A percentile compares a stretch with the other conserved stretches of the same genome.
These are phyloP conservation scores for Drosophila kikkawai DNA, from an alignment of 1,140 invertebrate species.

Conservation along the genomic window DNA sequence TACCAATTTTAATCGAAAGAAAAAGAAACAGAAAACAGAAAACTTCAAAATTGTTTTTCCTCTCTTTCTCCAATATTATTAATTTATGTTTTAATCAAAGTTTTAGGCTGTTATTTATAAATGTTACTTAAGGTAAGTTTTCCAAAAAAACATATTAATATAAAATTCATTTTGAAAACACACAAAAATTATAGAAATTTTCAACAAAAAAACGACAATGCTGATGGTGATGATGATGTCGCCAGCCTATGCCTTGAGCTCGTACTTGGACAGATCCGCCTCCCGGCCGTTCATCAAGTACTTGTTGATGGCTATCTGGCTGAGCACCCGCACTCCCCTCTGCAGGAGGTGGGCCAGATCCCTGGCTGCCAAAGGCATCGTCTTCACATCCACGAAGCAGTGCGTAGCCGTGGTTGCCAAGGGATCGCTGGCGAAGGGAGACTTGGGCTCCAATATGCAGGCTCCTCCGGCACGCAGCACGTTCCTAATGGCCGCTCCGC, in stretches of 20 bases:
- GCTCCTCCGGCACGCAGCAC: conserved; percentile 91
- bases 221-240: too few relatives aligned
- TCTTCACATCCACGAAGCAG: conserved; percentile 76
- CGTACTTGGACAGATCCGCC: conserved; percentile 62
- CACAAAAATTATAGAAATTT: not conserved
- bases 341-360: conserved; percentile 56
- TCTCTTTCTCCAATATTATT: not conserved
- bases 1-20: not conserved
- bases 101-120: not conserved
- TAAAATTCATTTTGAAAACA: not conserved
- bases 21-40: not conserved
- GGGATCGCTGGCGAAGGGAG: conserved; percentile 59
- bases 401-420: conserved; percentile 57
- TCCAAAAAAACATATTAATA: not conserved
- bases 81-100: not conserved
- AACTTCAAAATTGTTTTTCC: not conserved
- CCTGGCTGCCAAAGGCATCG: conserved; percentile 44
- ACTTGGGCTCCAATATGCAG: conserved; percentile 86
- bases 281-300: conserved; percentile 75
- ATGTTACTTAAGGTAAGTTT: not conserved
- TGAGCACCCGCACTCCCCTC: conserved; percentile 58
- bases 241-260: conserved; percentile 12
- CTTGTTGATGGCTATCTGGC: conserved; percentile 77
- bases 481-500: conserved; percentile 88
- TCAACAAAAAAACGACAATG: not conserved